Conservation (phyloP, 2,888 invertebrate genomes). For the Furcula furcula region DNA sequence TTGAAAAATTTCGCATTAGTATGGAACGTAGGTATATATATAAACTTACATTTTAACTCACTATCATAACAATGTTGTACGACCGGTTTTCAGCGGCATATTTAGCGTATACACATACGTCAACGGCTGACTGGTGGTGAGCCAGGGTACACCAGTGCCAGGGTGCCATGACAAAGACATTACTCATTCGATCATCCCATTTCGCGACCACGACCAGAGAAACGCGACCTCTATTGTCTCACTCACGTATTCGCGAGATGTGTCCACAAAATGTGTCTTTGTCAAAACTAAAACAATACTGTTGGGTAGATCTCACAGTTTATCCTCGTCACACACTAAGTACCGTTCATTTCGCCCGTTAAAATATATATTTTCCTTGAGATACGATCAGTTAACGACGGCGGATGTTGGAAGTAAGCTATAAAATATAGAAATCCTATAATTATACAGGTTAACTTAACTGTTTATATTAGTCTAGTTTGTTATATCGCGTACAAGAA, state of each 20-base stretch:
- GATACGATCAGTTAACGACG: slow-evolving; percentile 11
- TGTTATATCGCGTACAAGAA: no score
- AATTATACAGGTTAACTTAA: no score
- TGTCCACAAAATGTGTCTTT: slow-evolving; percentile 31
- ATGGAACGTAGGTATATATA: no score
- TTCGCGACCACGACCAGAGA: slow-evolving; percentile 19
- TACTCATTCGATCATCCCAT: slow-evolving; percentile 37
- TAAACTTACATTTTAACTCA: no score
- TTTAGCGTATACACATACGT: slow-evolving; percentile 12
- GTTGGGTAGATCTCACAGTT: slow-evolving; percentile 24
- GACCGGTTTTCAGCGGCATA: slow-evolving; percentile 1
- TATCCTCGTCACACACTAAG: slow-evolving; percentile 30
- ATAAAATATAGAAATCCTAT: no score
- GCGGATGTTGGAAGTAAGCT: not conserved
- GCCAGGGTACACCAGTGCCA: slow-evolving; percentile 23
- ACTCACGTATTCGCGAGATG: slow-evolving; percentile 17
- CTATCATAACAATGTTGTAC: no score
- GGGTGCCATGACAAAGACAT: slow-evolving; percentile 32
- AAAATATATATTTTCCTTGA: slow-evolving; percentile 18
- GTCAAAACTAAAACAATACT: slow-evolving; percentile 37
- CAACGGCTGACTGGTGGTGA: slow-evolving; percentile 8
- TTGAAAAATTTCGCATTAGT: no score
- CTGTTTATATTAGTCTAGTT: no score
- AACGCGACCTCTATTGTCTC: slow-evolving; percentile 14
- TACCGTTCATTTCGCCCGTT: slow-evolving; percentile 26